Evolutionary conservation across 2,888 invertebrate species (phyloP).

Genomic region (Heterodera filipjevi): DNA sequence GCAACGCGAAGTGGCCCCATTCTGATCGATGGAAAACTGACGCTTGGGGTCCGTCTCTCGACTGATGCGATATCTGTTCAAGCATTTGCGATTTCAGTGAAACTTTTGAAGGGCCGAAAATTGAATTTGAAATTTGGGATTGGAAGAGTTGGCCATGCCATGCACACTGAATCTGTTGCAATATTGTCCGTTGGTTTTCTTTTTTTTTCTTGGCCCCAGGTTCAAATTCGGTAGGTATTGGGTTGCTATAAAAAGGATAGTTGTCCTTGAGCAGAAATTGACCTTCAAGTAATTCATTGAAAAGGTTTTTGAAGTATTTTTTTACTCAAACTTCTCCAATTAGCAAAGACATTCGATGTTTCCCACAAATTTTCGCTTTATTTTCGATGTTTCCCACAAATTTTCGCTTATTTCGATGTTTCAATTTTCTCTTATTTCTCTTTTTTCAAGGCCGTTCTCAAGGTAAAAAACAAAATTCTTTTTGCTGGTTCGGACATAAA

Average conservation of each 20-base stretch:
- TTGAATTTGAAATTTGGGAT: background rate
- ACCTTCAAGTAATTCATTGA: no score
- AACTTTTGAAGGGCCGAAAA: background rate
- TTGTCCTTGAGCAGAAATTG: no score
- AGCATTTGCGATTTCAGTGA: background rate
- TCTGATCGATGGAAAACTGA: conserved; percentile 90
- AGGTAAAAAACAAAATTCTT: background rate
- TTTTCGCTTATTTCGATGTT: background rate
- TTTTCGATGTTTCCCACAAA: background rate
- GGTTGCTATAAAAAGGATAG: no score
- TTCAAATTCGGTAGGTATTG: no score
- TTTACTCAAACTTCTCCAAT: no score
- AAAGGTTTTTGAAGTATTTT: no score
- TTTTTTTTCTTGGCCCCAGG: no score
- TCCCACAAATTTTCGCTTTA: background rate
- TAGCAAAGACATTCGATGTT: no score
- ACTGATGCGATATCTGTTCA: conserved; percentile 74
- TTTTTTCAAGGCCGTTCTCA: conserved; percentile 6
- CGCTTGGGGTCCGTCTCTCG: conserved; percentile 87
- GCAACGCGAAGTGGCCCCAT: conserved; percentile 93
- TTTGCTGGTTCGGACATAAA: no score
- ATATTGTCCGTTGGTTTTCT: no score
- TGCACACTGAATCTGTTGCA: no score
- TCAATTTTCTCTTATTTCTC: background rate
- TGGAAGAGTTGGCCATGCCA: background rate